phyloP scores from a whole-genome alignment of 2,888 invertebrate genomes.

The Diaphora mendica region DNA sequence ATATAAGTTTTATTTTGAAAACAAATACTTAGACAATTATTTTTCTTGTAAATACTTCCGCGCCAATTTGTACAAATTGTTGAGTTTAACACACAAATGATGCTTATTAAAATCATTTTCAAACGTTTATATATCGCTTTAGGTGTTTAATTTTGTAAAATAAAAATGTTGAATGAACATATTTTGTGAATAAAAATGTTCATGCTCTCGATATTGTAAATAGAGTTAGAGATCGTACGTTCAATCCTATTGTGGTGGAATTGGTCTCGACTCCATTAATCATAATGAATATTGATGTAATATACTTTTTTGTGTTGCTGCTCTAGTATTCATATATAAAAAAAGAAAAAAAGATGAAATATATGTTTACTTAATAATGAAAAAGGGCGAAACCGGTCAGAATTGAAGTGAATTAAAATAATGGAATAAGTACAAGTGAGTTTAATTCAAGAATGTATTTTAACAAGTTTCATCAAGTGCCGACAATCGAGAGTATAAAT shows the following conservation, averaged over 20 bases:
- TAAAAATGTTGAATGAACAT: slow-evolving; percentile 8
- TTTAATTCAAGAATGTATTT: too few relatives aligned
- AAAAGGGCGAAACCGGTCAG: neutral
- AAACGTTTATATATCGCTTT: neutral
- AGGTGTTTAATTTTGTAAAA: neutral
- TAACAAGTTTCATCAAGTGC: too few relatives aligned
- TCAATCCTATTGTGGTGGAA: slow-evolving; percentile 29
- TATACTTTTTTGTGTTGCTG: slow-evolving; percentile 19
- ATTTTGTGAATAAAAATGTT: slow-evolving; percentile 9
- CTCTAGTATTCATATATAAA: neutral
- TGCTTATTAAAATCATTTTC: neutral
- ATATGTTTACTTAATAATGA: neutral
- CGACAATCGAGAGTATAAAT: too few relatives aligned
- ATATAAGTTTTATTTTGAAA: neutral
- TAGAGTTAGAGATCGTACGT: slow-evolving; percentile 19
- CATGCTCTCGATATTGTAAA: slow-evolving; percentile 18
- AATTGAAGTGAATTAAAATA: too few relatives aligned
- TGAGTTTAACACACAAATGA: neutral
- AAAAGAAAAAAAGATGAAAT: neutral
- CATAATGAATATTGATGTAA: slow-evolving; percentile 26
- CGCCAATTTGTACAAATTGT: neutral
- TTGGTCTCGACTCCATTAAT: slow-evolving; percentile 27
- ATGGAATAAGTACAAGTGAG: too few relatives aligned
- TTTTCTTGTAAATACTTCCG: neutral
- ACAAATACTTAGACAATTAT: neutral